These are phyloP conservation scores for Ivindomyrus marchei DNA, from an alignment of 2,113 vertebrate species.

Conservation along the genomic window DNA sequence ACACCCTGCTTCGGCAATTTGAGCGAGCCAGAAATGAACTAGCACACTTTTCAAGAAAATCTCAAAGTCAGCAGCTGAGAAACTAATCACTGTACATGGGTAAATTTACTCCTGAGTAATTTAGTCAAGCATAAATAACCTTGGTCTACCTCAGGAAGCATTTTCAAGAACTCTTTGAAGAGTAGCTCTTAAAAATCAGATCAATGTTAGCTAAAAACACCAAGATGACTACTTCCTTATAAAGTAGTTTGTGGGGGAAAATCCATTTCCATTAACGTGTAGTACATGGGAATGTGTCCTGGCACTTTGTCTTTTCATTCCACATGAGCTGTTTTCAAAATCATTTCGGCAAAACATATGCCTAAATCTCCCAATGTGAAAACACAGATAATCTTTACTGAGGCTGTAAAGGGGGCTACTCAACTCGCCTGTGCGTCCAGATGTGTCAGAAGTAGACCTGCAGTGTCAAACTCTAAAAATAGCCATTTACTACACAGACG, in stretches of 20 bases:
- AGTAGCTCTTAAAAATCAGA: slow-evolving; percentile 23
- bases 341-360: not conserved
- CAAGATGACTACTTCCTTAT: slow-evolving; percentile 31
- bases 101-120: slow-evolving; percentile 38
- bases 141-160: slow-evolving; percentile 42
- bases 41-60: slow-evolving; percentile 25
- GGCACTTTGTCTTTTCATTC: slow-evolving; percentile 3
- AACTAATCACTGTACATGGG: slow-evolving; percentile 38
- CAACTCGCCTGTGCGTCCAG: not conserved
- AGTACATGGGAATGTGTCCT: not conserved
- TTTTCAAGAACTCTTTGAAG: slow-evolving; percentile 33
- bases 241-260: slow-evolving; percentile 28
- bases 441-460: not conserved
- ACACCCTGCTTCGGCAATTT: not conserved
- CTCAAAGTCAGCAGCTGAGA: slow-evolving; percentile 36
- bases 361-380: not conserved
- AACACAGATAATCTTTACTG: not conserved
- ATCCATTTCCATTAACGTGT: slow-evolving; percentile 35
- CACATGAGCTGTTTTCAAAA: not conserved
- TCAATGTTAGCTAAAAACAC: slow-evolving; percentile 21
- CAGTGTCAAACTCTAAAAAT: not conserved
- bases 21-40: not conserved
- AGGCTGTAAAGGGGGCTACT: not conserved
- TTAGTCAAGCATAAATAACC: slow-evolving; percentile 37
- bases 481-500: not conserved